Base-by-base conservation (phyloP, 2,888 invertebrate genomes). In the Apocheima hispidaria region DNA sequence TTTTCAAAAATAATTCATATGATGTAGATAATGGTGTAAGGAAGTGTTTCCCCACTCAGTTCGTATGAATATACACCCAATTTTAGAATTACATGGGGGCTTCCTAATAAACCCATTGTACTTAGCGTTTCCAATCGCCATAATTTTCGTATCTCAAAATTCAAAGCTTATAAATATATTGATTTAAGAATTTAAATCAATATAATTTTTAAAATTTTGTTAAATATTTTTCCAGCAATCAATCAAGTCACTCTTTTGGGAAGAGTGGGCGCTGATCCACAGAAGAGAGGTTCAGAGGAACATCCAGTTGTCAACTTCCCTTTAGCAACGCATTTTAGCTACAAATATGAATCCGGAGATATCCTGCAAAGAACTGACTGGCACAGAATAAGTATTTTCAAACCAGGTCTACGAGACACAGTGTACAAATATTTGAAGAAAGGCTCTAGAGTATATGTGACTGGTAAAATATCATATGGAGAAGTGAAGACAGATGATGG, bases 301-400 rank as follows among this genome's bases (percentile, higher is more conserved):
- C 97, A 97, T 84, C 98, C 98, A 2, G 97, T 98, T 21, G 95
- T 97, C 26, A 95, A 97, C 69, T 98, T 99, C 86, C 97, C 98
- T 0, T 77, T 99, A 53, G 98, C 98, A 3, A 99, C 98, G 21
- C 97, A 98, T 79, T 95, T 94, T 40, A 97, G 96, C 82, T 98
- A 97, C 84, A 96, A 95, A 78, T 95, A 96, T 86, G 96, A 96
- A 75, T 91, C 94, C 80, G 98, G 97, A 4, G 97, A 97, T 71
- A 93, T 96, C 78, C 88, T 96, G 52, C 97, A 98, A 81, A 95
- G 96, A 74, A 98, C 98, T 7, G 98, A 98, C 72, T 98, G 98
- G 98, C 98, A 98, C 86, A 94, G 97, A 74, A 87, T 98, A 49
- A 96, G 96, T 73, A 96, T 98, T 6, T 98, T 98, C 82, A 97